Percentiles rank a stretch among this genome's conserved stretches.
These are phyloP conservation scores for Drosophila parabipectinata DNA, from an alignment of 1,140 invertebrate species.

Conservation along the genomic window DNA sequence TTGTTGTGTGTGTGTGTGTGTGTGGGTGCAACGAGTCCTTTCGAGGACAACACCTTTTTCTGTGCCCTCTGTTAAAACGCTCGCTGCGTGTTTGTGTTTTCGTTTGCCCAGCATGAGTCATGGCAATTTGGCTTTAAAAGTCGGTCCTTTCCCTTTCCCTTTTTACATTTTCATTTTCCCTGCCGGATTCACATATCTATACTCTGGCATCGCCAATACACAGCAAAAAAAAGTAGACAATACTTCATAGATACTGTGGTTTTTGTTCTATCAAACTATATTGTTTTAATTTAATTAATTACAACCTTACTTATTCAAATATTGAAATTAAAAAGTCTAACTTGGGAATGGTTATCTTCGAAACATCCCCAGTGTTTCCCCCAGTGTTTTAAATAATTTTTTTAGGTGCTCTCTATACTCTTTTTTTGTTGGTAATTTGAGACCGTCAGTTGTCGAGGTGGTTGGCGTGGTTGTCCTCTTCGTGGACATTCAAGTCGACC, in stretches of 20 bases:
- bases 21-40: constrained; percentile 35
- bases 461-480: constrained; percentile 37
- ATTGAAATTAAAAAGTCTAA: no score
- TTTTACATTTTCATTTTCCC: constrained; percentile 21
- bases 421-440: constrained; percentile 64
- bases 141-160: constrained; percentile 24
- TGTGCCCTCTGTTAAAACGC: constrained; percentile 42
- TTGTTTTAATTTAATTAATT: not conserved
- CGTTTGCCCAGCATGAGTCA: constrained; percentile 53
- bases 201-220: constrained; percentile 38
- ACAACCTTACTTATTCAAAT: not conserved
- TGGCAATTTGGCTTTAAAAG: constrained; percentile 55
- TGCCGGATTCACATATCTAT: constrained; percentile 37
- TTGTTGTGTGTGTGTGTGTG: constrained; percentile 26
- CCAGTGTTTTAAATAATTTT: constrained; percentile 20
- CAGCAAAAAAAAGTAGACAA: not conserved
- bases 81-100: constrained; percentile 37
- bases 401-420: constrained; percentile 5
- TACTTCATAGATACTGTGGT: no score
- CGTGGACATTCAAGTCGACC: constrained; percentile 46
- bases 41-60: constrained; percentile 64
- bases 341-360: no score
- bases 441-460: constrained; percentile 47
- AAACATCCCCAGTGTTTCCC: no score
- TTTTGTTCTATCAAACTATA: not conserved